These are phyloP conservation scores for Hyla sarda DNA, from an alignment of 2,113 vertebrate genomes.

Conservation along the genomic window DNA sequence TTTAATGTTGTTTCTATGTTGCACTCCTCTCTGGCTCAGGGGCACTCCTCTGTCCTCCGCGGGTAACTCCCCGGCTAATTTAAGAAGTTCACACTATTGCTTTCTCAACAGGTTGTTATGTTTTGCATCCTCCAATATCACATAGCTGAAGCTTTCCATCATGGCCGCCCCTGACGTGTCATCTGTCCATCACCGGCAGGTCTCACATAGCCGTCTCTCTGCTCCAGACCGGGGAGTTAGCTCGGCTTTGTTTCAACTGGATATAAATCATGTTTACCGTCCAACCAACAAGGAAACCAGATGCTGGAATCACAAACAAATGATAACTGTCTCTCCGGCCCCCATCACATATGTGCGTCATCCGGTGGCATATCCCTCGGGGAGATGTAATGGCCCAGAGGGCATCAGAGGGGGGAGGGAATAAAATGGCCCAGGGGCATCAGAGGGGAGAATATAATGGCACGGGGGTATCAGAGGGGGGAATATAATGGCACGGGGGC, in stretches of 20 bases:
- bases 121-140: neutral
- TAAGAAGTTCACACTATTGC: neutral
- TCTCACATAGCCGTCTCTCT: neutral
- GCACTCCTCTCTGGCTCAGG: neutral
- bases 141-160: neutral
- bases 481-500: too few relatives aligned
- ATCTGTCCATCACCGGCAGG: neutral
- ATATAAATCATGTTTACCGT: neutral
- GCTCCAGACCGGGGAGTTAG: neutral
- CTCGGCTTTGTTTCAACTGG: neutral
- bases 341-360: too few relatives aligned
- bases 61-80: conserved; percentile 14
- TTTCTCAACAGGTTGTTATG: conserved; percentile 2
- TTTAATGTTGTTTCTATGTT: neutral
- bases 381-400: too few relatives aligned
- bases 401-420: too few relatives aligned
- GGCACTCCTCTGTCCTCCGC: neutral
- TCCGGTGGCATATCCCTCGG: too few relatives aligned
- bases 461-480: too few relatives aligned
- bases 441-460: too few relatives aligned
- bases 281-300: neutral
- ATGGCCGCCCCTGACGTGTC: neutral
- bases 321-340: too few relatives aligned
- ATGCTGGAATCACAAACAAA: neutral
- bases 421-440: too few relatives aligned